phyloP scores from a whole-genome alignment of 2,113 vertebrate species.

The Poeciliopsis occidentalis region DNA sequence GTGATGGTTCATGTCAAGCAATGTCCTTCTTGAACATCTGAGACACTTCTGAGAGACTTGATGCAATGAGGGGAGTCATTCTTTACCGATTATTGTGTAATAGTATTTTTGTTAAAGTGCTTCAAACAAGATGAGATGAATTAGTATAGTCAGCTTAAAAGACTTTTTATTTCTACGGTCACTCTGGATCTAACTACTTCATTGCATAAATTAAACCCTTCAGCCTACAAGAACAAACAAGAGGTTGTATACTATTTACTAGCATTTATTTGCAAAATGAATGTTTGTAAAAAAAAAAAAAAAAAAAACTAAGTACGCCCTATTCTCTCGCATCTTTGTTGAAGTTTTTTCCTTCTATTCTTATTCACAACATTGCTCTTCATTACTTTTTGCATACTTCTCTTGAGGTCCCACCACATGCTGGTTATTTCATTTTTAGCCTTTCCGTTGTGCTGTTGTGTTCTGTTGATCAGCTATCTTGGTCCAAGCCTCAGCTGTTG shows the following conservation, averaged over 20 bases:
- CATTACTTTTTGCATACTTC: too few species aligned
- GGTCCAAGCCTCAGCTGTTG: too few species aligned
- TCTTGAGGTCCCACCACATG: too few species aligned
- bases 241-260: background rate
- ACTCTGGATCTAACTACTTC: background rate
- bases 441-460: too few species aligned
- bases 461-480: too few species aligned
- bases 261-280: background rate
- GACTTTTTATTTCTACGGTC: background rate
- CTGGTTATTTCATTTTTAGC: too few species aligned
- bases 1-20: constrained; percentile 8
- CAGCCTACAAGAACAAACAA: too few species aligned
- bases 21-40: background rate
- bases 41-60: background rate
- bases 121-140: background rate
- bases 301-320: background rate
- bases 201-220: background rate
- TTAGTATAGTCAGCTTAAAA: background rate
- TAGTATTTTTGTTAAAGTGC: background rate
- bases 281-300: background rate
- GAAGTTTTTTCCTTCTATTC: background rate
- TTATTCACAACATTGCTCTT: background rate
- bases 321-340: background rate
- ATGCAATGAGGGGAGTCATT: background rate
- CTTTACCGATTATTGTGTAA: background rate